A percentile compares a stretch with the other conserved stretches of the same genome.
These are phyloP conservation scores for Rhagologus leucostigma DNA, from an alignment of 2,113 vertebrate genomes.

Conservation along the genomic window DNA sequence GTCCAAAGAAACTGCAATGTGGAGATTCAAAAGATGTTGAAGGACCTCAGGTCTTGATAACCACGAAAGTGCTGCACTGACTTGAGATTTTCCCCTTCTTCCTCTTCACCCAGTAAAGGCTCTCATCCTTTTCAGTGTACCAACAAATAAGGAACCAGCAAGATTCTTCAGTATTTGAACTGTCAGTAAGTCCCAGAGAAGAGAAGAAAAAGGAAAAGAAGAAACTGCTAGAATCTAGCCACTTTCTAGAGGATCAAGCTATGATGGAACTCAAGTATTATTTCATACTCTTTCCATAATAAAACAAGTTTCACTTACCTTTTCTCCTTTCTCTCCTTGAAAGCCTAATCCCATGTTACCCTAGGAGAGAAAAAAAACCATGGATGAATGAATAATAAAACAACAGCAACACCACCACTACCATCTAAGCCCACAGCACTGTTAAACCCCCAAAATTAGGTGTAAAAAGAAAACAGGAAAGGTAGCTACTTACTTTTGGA, in stretches of 20 bases:
- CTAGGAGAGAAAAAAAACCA: conserved; percentile 41
- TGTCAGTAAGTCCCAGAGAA: background rate
- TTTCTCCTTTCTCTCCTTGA: conserved; percentile 89
- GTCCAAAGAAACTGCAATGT: background rate
- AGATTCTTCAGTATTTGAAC: background rate
- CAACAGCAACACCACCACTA: background rate
- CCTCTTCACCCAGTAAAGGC: background rate
- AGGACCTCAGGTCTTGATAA: background rate
- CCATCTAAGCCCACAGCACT: background rate
- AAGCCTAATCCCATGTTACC: conserved; percentile 83
- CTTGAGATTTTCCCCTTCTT: background rate
- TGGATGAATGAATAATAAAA: background rate
- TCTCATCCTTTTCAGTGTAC: background rate
- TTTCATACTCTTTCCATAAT: background rate
- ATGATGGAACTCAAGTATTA: background rate
- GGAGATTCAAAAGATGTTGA: background rate
- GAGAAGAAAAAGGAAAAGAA: background rate
- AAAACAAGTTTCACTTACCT: conserved; percentile 72
- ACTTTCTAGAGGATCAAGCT: background rate
- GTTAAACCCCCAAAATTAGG: background rate
- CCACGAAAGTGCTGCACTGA: background rate
- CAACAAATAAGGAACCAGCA: background rate
- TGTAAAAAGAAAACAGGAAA: background rate
- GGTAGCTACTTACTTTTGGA: conserved; percentile 76
- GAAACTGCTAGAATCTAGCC: background rate